These are phyloP conservation scores for Polydesmus complanatus DNA, from an alignment of 2,888 invertebrate species.

Conservation along the genomic window DNA sequence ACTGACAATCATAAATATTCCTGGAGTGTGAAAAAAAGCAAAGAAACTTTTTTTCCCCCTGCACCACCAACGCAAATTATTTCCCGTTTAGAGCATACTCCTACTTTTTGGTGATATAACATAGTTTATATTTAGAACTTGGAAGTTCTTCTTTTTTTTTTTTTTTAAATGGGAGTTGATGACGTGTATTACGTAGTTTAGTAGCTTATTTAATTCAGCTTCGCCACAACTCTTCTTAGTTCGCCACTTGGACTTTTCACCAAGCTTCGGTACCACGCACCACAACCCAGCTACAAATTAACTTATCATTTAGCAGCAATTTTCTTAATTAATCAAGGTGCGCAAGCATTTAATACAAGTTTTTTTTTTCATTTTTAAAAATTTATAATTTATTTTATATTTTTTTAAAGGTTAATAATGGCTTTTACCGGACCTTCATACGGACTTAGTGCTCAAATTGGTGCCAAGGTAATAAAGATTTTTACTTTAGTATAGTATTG, in stretches of 20 bases:
- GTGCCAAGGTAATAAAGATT: conserved; percentile 16
- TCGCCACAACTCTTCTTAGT: neutral
- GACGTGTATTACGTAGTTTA: neutral
- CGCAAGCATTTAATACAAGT: too few species aligned
- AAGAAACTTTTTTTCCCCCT: neutral
- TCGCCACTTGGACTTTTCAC: neutral
- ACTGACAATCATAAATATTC: neutral
- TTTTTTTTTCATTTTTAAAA: too few species aligned
- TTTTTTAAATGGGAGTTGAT: neutral
- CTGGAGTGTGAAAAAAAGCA: neutral
- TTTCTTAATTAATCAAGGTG: too few species aligned
- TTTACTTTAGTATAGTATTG: neutral
- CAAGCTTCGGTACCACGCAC: neutral
- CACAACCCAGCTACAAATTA: neutral
- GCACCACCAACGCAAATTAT: neutral
- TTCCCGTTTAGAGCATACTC: neutral
- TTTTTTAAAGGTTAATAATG: conserved; percentile 6
- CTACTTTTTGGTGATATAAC: neutral
- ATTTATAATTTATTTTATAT: neutral
- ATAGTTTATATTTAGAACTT: neutral
- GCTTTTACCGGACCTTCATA: conserved; percentile 18
- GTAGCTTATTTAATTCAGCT: neutral
- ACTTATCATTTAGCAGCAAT: neutral
- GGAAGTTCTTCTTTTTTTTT: too few species aligned
- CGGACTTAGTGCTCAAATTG: conserved; percentile 18